These are phyloP conservation scores for Steinernema khuongi DNA, from an alignment of 1,140 invertebrate species.

Conservation along the genomic window DNA sequence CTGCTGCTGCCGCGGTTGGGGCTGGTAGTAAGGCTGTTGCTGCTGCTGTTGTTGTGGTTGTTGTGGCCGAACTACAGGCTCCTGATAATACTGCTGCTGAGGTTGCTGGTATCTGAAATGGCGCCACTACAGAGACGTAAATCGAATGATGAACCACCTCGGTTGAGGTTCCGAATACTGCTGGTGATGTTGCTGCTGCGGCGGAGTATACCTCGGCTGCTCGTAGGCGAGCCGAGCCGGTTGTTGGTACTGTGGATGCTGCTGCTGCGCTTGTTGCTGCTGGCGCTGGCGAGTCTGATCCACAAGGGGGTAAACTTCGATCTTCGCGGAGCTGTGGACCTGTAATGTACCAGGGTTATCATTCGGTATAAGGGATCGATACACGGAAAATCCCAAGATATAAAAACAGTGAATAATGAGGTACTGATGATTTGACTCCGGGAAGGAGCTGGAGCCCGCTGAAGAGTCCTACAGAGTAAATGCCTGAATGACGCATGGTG, in stretches of 20 bases:
- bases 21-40: slow-evolving; percentile 27
- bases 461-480: no score
- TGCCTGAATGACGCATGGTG: no score
- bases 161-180: slow-evolving; percentile 24
- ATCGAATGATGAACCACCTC: not conserved
- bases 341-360: no score
- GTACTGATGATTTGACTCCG: no score
- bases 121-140: not conserved
- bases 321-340: slow-evolving; percentile 50
- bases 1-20: slow-evolving; percentile 38
- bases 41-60: slow-evolving; percentile 31
- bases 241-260: slow-evolving; percentile 22
- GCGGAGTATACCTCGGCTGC: slow-evolving; percentile 28
- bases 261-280: slow-evolving; percentile 29
- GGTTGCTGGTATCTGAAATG: slow-evolving; percentile 16
- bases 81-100: slow-evolving; percentile 28
- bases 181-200: slow-evolving; percentile 37
- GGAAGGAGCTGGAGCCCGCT: no score
- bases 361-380: no score
- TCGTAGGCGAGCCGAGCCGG: slow-evolving; percentile 16
- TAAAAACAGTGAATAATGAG: no score
- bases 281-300: slow-evolving; percentile 31
- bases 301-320: slow-evolving; percentile 53
- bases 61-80: slow-evolving; percentile 25
- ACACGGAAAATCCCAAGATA: no score